These are phyloP conservation scores for Salticus scenicus DNA, from an alignment of 2,888 invertebrate species.

Conservation along the genomic window DNA sequence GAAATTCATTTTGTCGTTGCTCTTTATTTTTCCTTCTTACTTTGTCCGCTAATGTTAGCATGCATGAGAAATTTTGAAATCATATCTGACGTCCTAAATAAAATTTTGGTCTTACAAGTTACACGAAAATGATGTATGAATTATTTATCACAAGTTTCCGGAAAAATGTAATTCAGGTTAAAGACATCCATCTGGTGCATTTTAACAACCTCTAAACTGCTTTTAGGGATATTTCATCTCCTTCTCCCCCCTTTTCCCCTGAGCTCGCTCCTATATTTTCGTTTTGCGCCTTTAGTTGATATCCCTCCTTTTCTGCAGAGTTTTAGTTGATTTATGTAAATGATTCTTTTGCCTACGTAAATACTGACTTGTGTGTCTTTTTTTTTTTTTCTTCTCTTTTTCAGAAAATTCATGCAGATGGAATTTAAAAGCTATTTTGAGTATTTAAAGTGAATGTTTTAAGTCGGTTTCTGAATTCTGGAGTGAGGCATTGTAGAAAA, in stretches of 20 bases:
- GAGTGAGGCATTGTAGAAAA: too few species aligned
- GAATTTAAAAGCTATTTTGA: too few species aligned
- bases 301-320: not conserved
- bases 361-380: too few species aligned
- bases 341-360: not conserved
- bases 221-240: not conserved
- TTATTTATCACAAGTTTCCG: not conserved
- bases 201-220: not conserved
- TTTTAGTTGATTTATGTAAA: not conserved
- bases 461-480: too few species aligned
- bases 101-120: not conserved
- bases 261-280: too few species aligned
- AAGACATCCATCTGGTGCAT: constrained; percentile 4
- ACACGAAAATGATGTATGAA: not conserved
- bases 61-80: not conserved
- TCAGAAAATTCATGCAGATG: too few species aligned
- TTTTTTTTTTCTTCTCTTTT: too few species aligned
- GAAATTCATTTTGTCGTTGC: too few species aligned
- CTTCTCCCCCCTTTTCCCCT: too few species aligned
- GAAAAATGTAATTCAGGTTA: constrained; percentile 14
- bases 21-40: too few species aligned
- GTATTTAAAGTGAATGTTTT: too few species aligned
- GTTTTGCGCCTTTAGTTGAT: too few species aligned
- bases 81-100: not conserved
- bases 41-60: not conserved